phyloP scores from a whole-genome alignment of 2,797 vertebrate genomes.

The Gallirallus australis region DNA sequence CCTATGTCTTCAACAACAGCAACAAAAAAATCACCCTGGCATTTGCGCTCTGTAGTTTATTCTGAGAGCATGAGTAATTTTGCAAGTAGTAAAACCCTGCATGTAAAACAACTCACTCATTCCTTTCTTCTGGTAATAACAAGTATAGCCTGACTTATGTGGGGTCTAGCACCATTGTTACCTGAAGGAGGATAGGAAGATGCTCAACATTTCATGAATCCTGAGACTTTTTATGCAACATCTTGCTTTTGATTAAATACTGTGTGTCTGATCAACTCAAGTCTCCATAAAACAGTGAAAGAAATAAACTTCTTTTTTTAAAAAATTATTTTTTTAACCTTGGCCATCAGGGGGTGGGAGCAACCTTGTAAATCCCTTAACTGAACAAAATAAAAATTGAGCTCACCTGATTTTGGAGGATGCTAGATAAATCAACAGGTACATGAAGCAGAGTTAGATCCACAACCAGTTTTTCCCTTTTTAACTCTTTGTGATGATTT shows the following conservation, averaged over 20 bases:
- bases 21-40: conserved; percentile 72
- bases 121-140: neutral
- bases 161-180: neutral
- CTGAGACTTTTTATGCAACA: neutral
- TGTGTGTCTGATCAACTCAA: neutral
- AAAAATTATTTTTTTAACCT: neutral
- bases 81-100: conserved; percentile 49
- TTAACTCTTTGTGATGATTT: neutral
- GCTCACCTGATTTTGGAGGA: neutral
- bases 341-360: neutral
- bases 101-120: conserved; percentile 58
- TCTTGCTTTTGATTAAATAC: neutral
- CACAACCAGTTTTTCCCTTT: neutral
- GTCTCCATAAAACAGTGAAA: neutral
- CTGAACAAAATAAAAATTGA: neutral
- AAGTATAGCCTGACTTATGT: conserved; percentile 9
- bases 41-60: conserved; percentile 73
- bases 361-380: neutral
- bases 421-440: neutral
- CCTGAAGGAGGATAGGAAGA: neutral
- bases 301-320: neutral
- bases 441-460: neutral
- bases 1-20: conserved; percentile 61
- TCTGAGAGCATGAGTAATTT: conserved; percentile 50
- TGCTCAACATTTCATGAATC: neutral